A percentile compares a stretch with the other conserved stretches of the same genome.
Evolutionary conservation across 2,113 vertebrate genomes (phyloP).

Genomic region (Clupea harengus): DNA sequence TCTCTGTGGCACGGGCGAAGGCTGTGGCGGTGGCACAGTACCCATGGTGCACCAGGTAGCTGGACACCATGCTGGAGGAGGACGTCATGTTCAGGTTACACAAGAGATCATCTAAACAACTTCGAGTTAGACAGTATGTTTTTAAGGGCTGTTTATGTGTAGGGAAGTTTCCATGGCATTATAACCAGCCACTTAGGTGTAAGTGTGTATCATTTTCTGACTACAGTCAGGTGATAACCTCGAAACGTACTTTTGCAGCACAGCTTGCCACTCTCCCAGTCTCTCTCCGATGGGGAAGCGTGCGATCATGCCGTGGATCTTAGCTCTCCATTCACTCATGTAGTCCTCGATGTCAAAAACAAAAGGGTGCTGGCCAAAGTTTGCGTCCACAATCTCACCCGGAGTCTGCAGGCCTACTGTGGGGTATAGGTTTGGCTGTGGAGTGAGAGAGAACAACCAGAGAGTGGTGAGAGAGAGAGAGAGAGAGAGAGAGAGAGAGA

Average conservation of each 20-base stretch:
- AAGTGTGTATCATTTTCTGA: not conserved
- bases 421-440: conserved; percentile 94
- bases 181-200: not conserved
- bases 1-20: conserved; percentile 94
- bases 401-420: conserved; percentile 98
- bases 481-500: not conserved
- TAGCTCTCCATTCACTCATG: conserved; percentile 96
- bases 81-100: not conserved
- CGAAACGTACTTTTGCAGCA: conserved; percentile 91
- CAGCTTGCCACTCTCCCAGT: conserved; percentile 95
- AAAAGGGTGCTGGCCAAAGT: conserved; percentile 98
- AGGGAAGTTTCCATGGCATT: not conserved
- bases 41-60: conserved; percentile 97
- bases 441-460: conserved; percentile 35
- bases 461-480: not conserved
- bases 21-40: conserved; percentile 96
- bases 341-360: conserved; percentile 99
- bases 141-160: not conserved
- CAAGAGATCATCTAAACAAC: not conserved
- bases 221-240: not conserved
- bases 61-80: conserved; percentile 89
- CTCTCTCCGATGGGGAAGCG: conserved; percentile 93
- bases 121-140: not conserved
- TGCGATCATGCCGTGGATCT: conserved; percentile 94
- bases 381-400: conserved; percentile 96